Base-by-base conservation (phyloP, 35 echinoderm and acorn worm genomes). In the Stichopus chloronotus region DNA sequence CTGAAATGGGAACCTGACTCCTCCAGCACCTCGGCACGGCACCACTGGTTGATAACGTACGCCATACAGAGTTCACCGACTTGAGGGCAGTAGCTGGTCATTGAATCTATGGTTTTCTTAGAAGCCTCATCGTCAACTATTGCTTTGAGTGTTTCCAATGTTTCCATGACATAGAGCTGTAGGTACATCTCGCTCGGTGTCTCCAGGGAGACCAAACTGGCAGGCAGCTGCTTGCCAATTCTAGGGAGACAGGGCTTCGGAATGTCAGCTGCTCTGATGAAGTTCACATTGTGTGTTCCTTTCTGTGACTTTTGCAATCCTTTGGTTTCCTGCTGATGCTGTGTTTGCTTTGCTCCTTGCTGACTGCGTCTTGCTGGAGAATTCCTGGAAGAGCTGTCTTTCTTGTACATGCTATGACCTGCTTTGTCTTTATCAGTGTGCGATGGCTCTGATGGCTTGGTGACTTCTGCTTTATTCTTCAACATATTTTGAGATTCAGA, bases 51-150 rank as follows among this genome's bases (percentile, higher is more conserved):
- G 14, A 52, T 63, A 2, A 60, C 87, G 25, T 13, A 89, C 55
- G 59, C 87, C 87, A 89, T 89, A 59, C 87, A 89, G 5, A 89
- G 87, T 61, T 89, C 87, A 4, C 87, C 87, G n/a, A 12, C 30
- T 43, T 63, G 21, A 19, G 87, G 87, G n/a, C 55, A 20, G 60
- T 89, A 72, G 12, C 71, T 61, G 5, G 24, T 72, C 21, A 71
- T 5, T 19, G 57, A 52, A 9, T 43, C 87, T 89, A 25, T 43
- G 57, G 71, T n/a, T 5, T 89, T 54, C 52, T 54, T 11, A 55
- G 71, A 89, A 4, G 24, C 21, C 4, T 59, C 57, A 22, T 89
- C 60, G 4, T 89, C 71, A 19, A 87, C 12, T 16, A 57, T 87
- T 1, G 84, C 9, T 19, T 87, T 87, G 55, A 89, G 57, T 8